Percentiles rank a stretch among this genome's conserved stretches.
Evolutionary conservation across 2,888 invertebrate species (phyloP).

Genomic region (Lycophotia porphyrea): DNA sequence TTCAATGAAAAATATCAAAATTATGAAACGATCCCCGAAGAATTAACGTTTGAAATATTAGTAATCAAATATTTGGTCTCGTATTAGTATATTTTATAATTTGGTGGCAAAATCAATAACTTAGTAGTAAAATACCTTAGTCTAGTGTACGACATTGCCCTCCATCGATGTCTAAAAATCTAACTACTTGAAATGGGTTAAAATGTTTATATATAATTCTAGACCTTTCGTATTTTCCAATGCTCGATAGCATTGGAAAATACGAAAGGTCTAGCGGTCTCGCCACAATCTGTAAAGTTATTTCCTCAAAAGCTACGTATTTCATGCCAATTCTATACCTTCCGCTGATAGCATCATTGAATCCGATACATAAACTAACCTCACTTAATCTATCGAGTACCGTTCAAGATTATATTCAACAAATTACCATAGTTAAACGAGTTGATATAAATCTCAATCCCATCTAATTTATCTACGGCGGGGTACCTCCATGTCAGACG

Average conservation of each 20-base stretch:
- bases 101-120: neutral
- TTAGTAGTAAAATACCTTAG: neutral
- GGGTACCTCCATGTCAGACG: conserved; percentile 46
- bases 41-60: conserved; percentile 1
- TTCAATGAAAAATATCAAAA: conserved; percentile 24
- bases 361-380: conserved; percentile 31
- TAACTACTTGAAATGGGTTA: neutral
- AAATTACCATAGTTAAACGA: conserved; percentile 58
- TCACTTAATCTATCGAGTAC: conserved; percentile 36
- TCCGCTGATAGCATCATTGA: conserved; percentile 8
- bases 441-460: conserved; percentile 57
- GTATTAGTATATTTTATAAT: neutral
- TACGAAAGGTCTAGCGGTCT: conserved; percentile 5
- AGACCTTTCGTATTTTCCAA: too few relatives aligned
- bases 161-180: too few relatives aligned
- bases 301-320: neutral
- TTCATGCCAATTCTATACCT: conserved; percentile 12
- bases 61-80: neutral
- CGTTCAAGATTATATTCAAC: conserved; percentile 47
- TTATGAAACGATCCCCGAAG: neutral
- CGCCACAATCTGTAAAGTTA: neutral
- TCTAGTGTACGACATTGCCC: neutral
- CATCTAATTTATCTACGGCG: conserved; percentile 55
- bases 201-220: too few relatives aligned
- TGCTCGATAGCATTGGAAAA: neutral